These are phyloP conservation scores for Sycophaga agraensis DNA, from an alignment of 1,140 invertebrate genomes.

Conservation along the genomic window DNA sequence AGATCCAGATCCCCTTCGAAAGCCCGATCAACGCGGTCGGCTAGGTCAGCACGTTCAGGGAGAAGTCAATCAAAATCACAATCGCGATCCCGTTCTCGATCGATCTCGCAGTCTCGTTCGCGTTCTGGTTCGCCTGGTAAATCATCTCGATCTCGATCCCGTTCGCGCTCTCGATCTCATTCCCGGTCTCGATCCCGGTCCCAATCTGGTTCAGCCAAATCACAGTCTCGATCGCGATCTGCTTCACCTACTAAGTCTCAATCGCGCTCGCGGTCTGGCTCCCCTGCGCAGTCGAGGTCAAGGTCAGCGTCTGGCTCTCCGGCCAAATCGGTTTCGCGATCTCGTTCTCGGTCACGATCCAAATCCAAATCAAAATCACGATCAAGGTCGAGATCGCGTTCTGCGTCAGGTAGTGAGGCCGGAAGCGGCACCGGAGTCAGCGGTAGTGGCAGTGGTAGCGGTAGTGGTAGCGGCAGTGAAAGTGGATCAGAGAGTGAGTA, in stretches of 20 bases:
- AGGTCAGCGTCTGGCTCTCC: slow-evolving; percentile 38
- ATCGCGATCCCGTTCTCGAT: slow-evolving; percentile 37
- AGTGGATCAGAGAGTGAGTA: slow-evolving; percentile 52
- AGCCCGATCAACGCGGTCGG: slow-evolving; percentile 37
- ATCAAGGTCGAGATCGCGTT: slow-evolving; percentile 44
- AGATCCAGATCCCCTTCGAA: slow-evolving; percentile 34
- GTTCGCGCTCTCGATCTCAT: slow-evolving; percentile 39
- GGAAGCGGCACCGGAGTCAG: slow-evolving; percentile 34
- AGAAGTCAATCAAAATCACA: slow-evolving; percentile 35
- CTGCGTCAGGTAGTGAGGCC: slow-evolving; percentile 39
- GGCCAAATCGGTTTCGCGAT: slow-evolving; percentile 44
- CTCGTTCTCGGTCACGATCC: slow-evolving; percentile 37
- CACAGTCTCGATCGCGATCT: slow-evolving; percentile 39
- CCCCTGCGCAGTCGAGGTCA: slow-evolving; percentile 40
- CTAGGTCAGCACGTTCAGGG: slow-evolving; percentile 33
- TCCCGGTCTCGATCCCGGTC: slow-evolving; percentile 45
- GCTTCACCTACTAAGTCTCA: slow-evolving; percentile 39
- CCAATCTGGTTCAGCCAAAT: slow-evolving; percentile 35
- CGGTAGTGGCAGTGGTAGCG: slow-evolving; percentile 45
- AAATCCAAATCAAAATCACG: slow-evolving; percentile 38
- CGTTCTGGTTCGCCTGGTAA: slow-evolving; percentile 36
- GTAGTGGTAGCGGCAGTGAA: slow-evolving; percentile 44
- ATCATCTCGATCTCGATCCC: too few species aligned
- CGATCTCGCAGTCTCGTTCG: slow-evolving; percentile 41
- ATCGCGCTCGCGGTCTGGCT: slow-evolving; percentile 43